Evolutionary conservation across 2,888 invertebrate genomes (phyloP).

Genomic region (Germaria angustata): DNA sequence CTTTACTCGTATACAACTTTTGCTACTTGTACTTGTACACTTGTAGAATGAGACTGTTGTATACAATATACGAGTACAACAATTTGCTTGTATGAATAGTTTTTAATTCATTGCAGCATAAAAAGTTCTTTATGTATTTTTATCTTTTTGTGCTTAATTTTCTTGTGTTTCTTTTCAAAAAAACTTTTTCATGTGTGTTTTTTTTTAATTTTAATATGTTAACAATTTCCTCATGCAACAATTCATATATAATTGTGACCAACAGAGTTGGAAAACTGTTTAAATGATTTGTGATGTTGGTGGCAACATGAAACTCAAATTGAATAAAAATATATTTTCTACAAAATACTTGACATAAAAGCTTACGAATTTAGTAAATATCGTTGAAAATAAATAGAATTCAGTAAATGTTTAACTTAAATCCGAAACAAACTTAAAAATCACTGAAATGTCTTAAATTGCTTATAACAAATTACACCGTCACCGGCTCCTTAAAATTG

Average conservation of each 20-base stretch:
- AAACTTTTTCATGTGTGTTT: not conserved
- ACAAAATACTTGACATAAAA: too few species aligned
- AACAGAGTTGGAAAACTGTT: not conserved
- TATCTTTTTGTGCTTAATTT: constrained; percentile 13
- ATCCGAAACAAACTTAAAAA: too few species aligned
- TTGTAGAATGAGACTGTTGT: not conserved
- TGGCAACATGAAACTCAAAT: too few species aligned
- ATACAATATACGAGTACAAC: not conserved
- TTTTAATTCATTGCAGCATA: constrained; percentile 65
- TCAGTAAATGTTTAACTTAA: too few species aligned
- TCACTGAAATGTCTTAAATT: too few species aligned
- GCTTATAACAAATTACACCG: too few species aligned
- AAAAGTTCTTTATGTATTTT: constrained; percentile 43
- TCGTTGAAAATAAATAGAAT: too few species aligned
- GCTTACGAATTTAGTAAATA: too few species aligned
- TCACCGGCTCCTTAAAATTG: too few species aligned
- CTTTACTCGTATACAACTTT: not conserved
- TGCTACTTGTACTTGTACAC: not conserved
- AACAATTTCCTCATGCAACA: constrained; percentile 57
- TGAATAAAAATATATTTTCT: too few species aligned
- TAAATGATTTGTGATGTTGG: too few species aligned
- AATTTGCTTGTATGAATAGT: not conserved
- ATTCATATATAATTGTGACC: not conserved
- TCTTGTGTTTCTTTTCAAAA: constrained; percentile 6
- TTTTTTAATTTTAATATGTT: constrained; percentile 53